phyloP scores from a whole-genome alignment of 1,140 invertebrate genomes.

The Zaprionus lachaisei region DNA sequence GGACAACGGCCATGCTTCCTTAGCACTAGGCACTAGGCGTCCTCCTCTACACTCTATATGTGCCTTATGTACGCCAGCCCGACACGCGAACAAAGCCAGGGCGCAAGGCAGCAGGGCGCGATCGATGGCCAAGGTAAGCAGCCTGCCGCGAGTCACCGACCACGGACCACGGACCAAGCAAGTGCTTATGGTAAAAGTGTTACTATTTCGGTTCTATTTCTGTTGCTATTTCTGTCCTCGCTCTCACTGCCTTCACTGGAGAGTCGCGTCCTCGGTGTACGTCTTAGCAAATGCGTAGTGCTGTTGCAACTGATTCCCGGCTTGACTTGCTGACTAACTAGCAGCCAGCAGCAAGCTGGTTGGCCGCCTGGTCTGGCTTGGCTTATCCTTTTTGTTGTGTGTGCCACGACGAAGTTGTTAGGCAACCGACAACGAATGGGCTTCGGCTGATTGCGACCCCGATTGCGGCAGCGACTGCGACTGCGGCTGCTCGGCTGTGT shows the following conservation, averaged over 20 bases:
- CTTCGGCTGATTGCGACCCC: conserved; percentile 45
- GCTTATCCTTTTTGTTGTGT: conserved; percentile 77
- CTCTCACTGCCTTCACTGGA: conserved; percentile 1
- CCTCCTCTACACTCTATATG: conserved; percentile 12
- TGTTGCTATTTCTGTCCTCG: conserved; percentile 35
- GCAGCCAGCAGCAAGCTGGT: conserved; percentile 25
- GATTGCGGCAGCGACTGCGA: neutral
- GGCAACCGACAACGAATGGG: conserved; percentile 53
- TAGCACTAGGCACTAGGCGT: conserved; percentile 11
- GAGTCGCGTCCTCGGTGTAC: conserved; percentile 53
- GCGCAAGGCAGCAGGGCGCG: conserved; percentile 25
- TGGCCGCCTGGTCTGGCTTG: conserved; percentile 45
- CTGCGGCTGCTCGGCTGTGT: conserved; percentile 24
- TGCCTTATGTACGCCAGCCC: conserved; percentile 19
- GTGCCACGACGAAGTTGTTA: conserved; percentile 67
- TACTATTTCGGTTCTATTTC: conserved; percentile 21
- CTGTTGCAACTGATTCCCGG: conserved; percentile 75
- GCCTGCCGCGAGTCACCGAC: neutral
- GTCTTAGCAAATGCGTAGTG: conserved; percentile 75
- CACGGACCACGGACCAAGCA: neutral
- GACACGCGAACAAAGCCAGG: conserved; percentile 26
- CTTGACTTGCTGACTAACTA: conserved; percentile 59
- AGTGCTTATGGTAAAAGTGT: conserved; percentile 25
- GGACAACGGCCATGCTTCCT: conserved; percentile 38
- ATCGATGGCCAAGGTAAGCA: conserved; percentile 73